These are phyloP conservation scores for Anseranas semipalmata DNA, from an alignment of 2,113 vertebrate species.

Conservation along the genomic window DNA sequence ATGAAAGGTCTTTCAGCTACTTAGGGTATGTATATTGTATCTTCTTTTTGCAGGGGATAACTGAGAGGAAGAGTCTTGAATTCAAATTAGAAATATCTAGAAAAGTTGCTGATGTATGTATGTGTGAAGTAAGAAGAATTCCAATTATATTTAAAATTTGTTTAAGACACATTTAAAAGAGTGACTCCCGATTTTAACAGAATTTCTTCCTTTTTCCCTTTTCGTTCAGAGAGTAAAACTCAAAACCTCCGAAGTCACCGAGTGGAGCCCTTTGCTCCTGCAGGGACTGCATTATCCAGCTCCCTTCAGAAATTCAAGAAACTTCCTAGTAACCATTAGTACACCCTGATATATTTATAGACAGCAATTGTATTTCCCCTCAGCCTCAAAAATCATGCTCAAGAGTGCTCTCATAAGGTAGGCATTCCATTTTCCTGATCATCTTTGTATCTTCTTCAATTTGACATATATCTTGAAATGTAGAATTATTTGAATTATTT, in stretches of 20 bases:
- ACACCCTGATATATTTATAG: background rate
- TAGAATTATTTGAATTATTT: background rate
- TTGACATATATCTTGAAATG: background rate
- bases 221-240: background rate
- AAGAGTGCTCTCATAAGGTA: background rate
- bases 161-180: background rate
- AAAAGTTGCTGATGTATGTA: background rate
- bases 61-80: background rate
- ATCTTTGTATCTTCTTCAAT: background rate
- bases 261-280: background rate
- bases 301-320: background rate
- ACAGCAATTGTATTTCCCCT: background rate
- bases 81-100: background rate
- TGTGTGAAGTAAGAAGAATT: background rate
- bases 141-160: background rate
- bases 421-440: background rate
- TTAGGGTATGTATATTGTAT: background rate
- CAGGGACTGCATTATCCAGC: background rate
- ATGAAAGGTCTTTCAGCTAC: background rate
- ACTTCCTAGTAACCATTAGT: background rate
- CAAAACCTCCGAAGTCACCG: background rate
- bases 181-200: background rate
- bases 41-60: fast-evolving
- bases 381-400: background rate
- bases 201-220: background rate